Percentiles rank a stretch among this genome's conserved stretches.
Conservation (phyloP, 2,888 invertebrate genomes). For the Perizoma affinitatum region DNA sequence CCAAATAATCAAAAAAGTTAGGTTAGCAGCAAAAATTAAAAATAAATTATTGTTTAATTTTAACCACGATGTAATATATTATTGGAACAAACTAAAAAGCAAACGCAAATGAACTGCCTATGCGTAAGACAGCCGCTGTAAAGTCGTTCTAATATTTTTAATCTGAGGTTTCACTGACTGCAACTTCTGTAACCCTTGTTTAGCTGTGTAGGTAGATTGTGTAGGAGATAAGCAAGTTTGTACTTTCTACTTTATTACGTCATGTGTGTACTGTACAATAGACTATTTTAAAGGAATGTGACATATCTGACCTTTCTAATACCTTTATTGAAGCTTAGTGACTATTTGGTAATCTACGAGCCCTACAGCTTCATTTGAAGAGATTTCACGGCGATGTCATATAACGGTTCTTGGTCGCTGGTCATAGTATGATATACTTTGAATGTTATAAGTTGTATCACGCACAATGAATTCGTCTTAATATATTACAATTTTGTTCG, state of each 20-base stretch:
- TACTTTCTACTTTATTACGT: neutral
- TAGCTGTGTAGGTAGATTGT: too few species aligned
- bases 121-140: too few species aligned
- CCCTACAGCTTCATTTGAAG: constrained; percentile 25
- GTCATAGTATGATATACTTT: constrained; percentile 36
- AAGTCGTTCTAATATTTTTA: too few species aligned
- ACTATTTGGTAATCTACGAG: constrained; percentile 5
- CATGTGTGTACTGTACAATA: neutral
- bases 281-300: constrained; percentile 1
- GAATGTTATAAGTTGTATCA: constrained; percentile 48
- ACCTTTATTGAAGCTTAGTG: neutral
- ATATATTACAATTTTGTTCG: constrained; percentile 61
- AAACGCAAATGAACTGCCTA: too few species aligned
- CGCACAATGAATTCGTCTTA: constrained; percentile 66
- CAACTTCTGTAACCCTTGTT: too few species aligned
- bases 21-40: too few species aligned
- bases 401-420: constrained; percentile 36
- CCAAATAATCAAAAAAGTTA: too few species aligned
- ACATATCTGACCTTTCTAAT: constrained; percentile 8
- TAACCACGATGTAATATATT: too few species aligned
- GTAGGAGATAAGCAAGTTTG: too few species aligned
- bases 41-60: too few species aligned
- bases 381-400: constrained; percentile 29
- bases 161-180: too few species aligned
- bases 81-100: too few species aligned